phyloP scores from a whole-genome alignment of 2,888 invertebrate genomes.

The Tortrix viridana region DNA sequence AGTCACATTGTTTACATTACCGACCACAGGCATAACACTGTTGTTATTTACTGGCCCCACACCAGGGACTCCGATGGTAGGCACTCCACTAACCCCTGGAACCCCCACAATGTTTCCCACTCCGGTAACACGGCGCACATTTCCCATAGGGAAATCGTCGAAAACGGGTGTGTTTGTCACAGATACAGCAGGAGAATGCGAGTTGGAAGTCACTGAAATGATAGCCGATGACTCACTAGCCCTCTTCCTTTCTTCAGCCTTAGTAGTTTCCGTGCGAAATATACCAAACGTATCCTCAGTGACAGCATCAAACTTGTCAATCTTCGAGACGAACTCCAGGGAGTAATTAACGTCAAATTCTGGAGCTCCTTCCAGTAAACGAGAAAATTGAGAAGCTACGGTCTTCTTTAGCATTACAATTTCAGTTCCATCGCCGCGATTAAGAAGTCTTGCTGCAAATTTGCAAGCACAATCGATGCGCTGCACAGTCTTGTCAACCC shows the following conservation, averaged over 20 bases:
- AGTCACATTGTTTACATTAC: slow-evolving; percentile 63
- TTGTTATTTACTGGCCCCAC: slow-evolving; percentile 59
- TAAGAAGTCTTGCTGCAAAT: slow-evolving; percentile 91
- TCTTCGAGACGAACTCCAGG: slow-evolving; percentile 92
- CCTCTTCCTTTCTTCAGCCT: slow-evolving; percentile 81
- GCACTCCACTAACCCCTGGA: slow-evolving; percentile 51
- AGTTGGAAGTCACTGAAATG: slow-evolving; percentile 70
- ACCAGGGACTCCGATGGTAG: slow-evolving; percentile 51
- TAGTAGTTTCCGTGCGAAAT: slow-evolving; percentile 87
- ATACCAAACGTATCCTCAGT: slow-evolving; percentile 89
- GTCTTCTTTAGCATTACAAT: slow-evolving; percentile 92
- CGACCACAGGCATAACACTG: slow-evolving; percentile 65
- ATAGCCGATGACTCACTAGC: slow-evolving; percentile 76
- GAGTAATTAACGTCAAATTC: slow-evolving; percentile 91
- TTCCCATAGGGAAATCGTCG: slow-evolving; percentile 87
- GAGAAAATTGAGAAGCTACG: slow-evolving; percentile 90
- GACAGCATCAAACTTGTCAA: slow-evolving; percentile 90
- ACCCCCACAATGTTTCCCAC: slow-evolving; percentile 64
- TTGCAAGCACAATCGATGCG: slow-evolving; percentile 94
- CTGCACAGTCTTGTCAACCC: slow-evolving; percentile 92
- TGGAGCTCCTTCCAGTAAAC: slow-evolving; percentile 92
- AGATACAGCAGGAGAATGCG: slow-evolving; percentile 78
- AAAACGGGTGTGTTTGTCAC: slow-evolving; percentile 89
- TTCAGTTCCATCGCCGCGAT: slow-evolving; percentile 93
- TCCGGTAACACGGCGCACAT: slow-evolving; percentile 77